Evolutionary conservation across 37 sponge, comb jelly and placozoan genomes (phyloP).

Genomic region (Chondrilla cf. caribensis): DNA sequence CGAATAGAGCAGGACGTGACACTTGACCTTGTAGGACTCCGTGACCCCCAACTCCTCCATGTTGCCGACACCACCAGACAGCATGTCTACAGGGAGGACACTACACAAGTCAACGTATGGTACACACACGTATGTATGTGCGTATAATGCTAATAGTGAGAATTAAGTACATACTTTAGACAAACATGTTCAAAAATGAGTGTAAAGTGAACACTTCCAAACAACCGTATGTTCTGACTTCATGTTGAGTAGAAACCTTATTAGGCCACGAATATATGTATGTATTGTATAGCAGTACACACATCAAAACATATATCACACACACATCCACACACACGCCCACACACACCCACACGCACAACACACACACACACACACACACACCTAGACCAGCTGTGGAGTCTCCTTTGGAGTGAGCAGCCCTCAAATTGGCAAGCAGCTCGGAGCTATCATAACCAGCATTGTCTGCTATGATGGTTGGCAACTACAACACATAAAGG

Average conservation of each 20-base stretch:
- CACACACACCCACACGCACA: too few species aligned
- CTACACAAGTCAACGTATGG: not conserved
- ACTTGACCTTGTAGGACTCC: conserved; percentile 91
- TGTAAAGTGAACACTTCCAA: too few species aligned
- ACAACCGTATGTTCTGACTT: too few species aligned
- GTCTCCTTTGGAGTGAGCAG: conserved; percentile 83
- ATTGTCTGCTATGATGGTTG: conserved; percentile 96
- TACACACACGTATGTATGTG: too few species aligned
- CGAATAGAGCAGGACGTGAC: conserved; percentile 85
- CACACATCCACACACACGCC: too few species aligned
- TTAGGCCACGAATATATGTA: too few species aligned
- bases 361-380: conserved; percentile 25
- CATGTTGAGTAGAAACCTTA: too few species aligned
- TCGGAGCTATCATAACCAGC: conserved; percentile 98
- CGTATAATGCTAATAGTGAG: too few species aligned
- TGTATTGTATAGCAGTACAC: too few species aligned
- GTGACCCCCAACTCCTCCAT: conserved; percentile 90
- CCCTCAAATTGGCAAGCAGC: conserved; percentile 79
- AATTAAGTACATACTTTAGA: too few species aligned
- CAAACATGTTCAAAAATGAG: too few species aligned
- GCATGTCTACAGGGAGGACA: conserved; percentile 67
- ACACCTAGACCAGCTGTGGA: conserved; percentile 79
- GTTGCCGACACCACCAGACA: conserved; percentile 72
- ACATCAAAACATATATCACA: too few species aligned
- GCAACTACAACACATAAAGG: conserved; percentile 53